A percentile compares a stretch with the other conserved stretches of the same genome.
phyloP scores from a whole-genome alignment of 2,797 vertebrate species.

The Smutsia gigantea region DNA sequence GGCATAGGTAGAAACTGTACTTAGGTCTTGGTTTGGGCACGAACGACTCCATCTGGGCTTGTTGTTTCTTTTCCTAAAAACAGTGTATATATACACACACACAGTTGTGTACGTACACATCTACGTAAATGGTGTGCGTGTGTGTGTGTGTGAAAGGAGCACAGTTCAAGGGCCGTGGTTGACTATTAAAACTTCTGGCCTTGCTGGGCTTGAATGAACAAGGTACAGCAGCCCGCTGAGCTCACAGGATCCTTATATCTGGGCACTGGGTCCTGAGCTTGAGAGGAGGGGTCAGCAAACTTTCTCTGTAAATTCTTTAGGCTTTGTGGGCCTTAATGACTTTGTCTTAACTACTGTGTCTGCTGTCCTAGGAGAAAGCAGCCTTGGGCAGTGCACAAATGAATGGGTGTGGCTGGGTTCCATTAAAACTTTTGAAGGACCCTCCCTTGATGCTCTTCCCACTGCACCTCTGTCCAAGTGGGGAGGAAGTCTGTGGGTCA shows the following conservation, averaged over 20 bases:
- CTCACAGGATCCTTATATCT: background rate
- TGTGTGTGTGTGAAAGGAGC: background rate
- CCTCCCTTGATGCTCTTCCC: background rate
- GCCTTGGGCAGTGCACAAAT: background rate
- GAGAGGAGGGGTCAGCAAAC: background rate
- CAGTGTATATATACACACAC: background rate
- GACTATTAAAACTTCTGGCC: background rate
- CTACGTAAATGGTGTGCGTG: background rate
- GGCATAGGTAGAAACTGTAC: too few species aligned
- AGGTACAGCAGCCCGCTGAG: background rate
- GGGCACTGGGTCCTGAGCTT: background rate
- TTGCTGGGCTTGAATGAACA: background rate
- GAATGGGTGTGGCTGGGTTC: background rate
- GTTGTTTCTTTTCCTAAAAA: too few species aligned
- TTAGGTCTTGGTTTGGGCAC: too few species aligned
- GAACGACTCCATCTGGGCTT: too few species aligned
- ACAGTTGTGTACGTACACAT: background rate
- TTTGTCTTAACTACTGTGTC: background rate
- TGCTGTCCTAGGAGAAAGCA: too few species aligned
- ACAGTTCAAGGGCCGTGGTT: background rate
- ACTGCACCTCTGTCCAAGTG: background rate
- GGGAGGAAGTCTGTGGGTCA: background rate
- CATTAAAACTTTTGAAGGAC: background rate
- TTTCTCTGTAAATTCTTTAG: background rate
- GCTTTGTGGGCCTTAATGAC: background rate